A percentile compares a stretch with the other conserved stretches of the same genome.
Evolutionary conservation across 2,797 vertebrate genomes (phyloP).

Genomic region (Erithacus rubecula): DNA sequence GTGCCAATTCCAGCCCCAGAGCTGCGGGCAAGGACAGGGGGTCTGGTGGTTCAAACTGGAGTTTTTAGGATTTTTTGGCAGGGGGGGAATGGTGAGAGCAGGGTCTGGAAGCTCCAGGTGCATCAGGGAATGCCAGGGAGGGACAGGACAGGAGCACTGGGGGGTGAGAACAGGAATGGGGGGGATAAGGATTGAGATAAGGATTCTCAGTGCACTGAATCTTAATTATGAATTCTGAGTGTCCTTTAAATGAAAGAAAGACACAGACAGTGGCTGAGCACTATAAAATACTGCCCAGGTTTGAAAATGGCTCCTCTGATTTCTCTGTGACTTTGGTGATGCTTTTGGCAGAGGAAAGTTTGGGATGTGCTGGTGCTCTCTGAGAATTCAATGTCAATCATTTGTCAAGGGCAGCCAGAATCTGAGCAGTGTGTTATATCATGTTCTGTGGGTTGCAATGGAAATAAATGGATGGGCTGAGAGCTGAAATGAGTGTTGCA

Average conservation of each 20-base stretch:
- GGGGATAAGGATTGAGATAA: fast-evolving
- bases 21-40: background rate
- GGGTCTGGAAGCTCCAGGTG: background rate
- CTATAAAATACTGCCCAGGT: fast-evolving
- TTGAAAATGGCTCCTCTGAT: background rate
- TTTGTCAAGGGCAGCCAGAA: constrained; percentile 39
- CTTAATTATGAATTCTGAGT: background rate
- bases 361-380: background rate
- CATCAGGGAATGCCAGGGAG: background rate
- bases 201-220: too few relatives aligned
- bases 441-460: background rate
- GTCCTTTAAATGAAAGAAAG: background rate
- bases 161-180: fast-evolving
- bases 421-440: background rate
- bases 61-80: fast-evolving
- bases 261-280: fast-evolving
- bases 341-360: background rate
- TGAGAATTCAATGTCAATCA: background rate
- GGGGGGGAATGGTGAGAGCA: background rate
- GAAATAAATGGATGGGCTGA: constrained; percentile 21
- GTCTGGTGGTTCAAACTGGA: background rate
- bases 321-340: background rate
- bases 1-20: too few relatives aligned
- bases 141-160: background rate
- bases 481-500: background rate